Percentiles rank a stretch among this genome's conserved stretches.
Conservation (phyloP, 2,113 vertebrate genomes). For the Rhabdomys dilectus region DNA sequence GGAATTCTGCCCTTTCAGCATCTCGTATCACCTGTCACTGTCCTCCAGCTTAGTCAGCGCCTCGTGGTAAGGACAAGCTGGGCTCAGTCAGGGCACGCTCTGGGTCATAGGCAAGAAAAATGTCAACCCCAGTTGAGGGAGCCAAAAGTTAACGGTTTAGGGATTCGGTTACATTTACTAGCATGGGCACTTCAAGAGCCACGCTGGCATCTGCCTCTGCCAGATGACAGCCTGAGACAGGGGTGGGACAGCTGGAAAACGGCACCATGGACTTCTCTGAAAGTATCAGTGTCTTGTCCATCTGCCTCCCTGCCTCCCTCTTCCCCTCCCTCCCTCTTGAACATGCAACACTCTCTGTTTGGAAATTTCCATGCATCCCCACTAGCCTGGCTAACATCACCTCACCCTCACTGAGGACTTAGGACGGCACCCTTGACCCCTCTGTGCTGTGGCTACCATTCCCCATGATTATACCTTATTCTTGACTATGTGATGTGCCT, state of each 20-base stretch:
- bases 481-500: neutral
- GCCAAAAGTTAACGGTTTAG: constrained; percentile 3
- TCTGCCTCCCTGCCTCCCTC: neutral
- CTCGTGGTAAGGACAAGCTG: constrained; percentile 65
- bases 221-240: neutral
- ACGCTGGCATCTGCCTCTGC: neutral
- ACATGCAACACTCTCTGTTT: neutral
- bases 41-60: constrained; percentile 73
- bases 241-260: neutral
- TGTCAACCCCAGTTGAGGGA: constrained; percentile 53
- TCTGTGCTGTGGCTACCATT: neutral
- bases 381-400: neutral
- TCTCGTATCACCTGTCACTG: constrained; percentile 79
- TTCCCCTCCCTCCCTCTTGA: neutral
- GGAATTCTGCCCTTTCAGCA: constrained; percentile 65
- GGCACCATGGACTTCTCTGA: neutral
- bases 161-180: neutral
- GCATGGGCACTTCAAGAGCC: neutral
- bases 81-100: constrained; percentile 38
- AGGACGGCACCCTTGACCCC: neutral
- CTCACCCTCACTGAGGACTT: neutral
- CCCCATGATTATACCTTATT: neutral
- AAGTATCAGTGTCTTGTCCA: neutral
- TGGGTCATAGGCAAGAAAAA: constrained; percentile 77
- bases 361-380: neutral